phyloP scores from a whole-genome alignment of 2,113 vertebrate species.

The Perognathus longimembris region DNA sequence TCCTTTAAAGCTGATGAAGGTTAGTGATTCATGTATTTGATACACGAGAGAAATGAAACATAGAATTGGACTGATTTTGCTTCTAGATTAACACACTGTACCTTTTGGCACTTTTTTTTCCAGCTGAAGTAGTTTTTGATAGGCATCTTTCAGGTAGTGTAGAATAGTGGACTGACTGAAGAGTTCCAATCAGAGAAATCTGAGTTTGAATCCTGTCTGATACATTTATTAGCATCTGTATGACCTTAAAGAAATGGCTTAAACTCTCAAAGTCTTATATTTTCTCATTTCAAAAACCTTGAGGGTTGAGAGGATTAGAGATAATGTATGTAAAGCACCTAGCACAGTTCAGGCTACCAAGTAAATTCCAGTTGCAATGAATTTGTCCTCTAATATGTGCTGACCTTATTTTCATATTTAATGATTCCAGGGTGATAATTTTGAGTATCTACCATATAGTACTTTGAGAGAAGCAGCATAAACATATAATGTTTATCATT shows the following conservation, averaged over 20 bases:
- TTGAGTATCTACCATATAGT: background rate
- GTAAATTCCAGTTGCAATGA: background rate
- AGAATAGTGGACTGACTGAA: background rate
- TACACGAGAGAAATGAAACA: background rate
- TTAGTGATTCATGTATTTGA: background rate
- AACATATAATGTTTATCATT: background rate
- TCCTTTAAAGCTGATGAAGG: background rate
- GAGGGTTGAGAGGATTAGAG: conserved; percentile 48
- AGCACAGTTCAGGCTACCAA: conserved; percentile 35
- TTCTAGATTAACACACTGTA: conserved; percentile 25
- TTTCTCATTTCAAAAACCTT: conserved; percentile 65
- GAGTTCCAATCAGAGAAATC: conserved; percentile 23
- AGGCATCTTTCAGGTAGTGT: background rate
- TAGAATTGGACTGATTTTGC: background rate
- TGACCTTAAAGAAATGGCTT: conserved; percentile 58
- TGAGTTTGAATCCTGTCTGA: conserved; percentile 52
- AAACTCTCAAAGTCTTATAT: conserved; percentile 56
- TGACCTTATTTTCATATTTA: conserved; percentile 54
- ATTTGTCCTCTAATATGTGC: background rate
- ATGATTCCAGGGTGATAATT: conserved; percentile 19
- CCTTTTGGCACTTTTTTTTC: background rate
- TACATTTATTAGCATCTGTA: conserved; percentile 21
- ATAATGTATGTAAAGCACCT: conserved; percentile 60
- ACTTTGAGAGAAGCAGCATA: conserved; percentile 27
- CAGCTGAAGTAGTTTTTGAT: background rate